Base-by-base conservation (phyloP, 1,140 invertebrate genomes). In the Ridgeia piscesae region DNA sequence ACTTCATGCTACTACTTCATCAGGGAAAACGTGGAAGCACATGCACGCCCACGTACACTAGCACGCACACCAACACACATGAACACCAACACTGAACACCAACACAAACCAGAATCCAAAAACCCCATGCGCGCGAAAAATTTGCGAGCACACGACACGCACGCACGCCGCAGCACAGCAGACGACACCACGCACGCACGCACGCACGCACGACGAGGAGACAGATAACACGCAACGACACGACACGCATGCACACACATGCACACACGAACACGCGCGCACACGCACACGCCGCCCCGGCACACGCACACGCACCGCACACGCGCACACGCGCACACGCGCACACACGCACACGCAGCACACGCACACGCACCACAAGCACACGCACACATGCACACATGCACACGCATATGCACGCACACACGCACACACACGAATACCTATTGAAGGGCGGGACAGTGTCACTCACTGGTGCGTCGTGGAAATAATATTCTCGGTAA, bases 351-450 rank as follows among this genome's bases (percentile, higher is more conserved):
- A 17, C 91, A 35, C 42, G 4, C 91, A 35, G 34, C 91, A 35
- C 91, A 91, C 91, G 58, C 58, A 50, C n/a, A 31, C 58, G n/a
- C n/a, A n/a, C n/a, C n/a, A 17, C 91, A 21, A 35, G 34, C 91
- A 35, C 91, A 91, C 91, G 58, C 58, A 50, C n/a, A 31, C 58
- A 88, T 35, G 14, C 91, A 17, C 89, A 90, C 89, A 33, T n/a
- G 33, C 89, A 33, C 89, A 90, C 89, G 33, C 89, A 90, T n/a
- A 90, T n/a, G 33, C 89, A 33, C 89, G 33, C 89, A 90, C 89
- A 90, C 89, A 90, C 6, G 33, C 89, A 90, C 89, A 90, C 89
- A 90, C 89, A n/a, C 89, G n/a, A 14, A 90, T 1, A 31, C 27
- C 9, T n/a, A n/a, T 90, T 90, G 17, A 27, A 27, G n/a, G 4